These are phyloP conservation scores for Hoplostethus mediterraneus DNA, from an alignment of 2,797 vertebrate species.

Conservation along the genomic window DNA sequence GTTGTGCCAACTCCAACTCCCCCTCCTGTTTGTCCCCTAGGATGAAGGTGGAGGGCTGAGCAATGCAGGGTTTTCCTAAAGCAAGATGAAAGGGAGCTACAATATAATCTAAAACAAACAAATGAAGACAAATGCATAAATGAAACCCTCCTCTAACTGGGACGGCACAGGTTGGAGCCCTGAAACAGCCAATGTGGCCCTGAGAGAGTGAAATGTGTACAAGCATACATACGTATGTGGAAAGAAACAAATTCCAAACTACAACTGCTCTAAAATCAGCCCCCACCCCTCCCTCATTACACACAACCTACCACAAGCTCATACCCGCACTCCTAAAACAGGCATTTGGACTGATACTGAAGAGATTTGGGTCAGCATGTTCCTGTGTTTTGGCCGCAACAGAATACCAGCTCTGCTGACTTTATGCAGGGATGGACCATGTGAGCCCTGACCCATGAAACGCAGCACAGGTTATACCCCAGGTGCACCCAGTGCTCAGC, in stretches of 20 bases:
- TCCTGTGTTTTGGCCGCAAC: constrained; percentile 15
- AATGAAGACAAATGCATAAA: no score
- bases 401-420: neutral
- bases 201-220: no score
- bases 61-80: neutral
- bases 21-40: constrained; percentile 30
- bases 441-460: constrained; percentile 31
- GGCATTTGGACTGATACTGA: neutral
- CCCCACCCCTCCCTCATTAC: no score
- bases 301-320: neutral
- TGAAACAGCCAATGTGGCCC: no score
- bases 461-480: constrained; percentile 35
- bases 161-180: no score
- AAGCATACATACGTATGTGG: no score
- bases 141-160: no score
- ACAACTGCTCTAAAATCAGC: neutral
- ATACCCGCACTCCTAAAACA: neutral
- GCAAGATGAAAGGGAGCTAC: neutral
- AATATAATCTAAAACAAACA: neutral
- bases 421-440: neutral
- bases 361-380: constrained; percentile 59
- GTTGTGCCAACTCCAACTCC: constrained; percentile 56
- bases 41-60: constrained; percentile 46
- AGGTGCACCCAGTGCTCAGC: constrained; percentile 20
- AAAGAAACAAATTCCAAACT: neutral